Evolutionary conservation across 2,888 invertebrate genomes (phyloP).

Genomic region (Steromphala cineraria): DNA sequence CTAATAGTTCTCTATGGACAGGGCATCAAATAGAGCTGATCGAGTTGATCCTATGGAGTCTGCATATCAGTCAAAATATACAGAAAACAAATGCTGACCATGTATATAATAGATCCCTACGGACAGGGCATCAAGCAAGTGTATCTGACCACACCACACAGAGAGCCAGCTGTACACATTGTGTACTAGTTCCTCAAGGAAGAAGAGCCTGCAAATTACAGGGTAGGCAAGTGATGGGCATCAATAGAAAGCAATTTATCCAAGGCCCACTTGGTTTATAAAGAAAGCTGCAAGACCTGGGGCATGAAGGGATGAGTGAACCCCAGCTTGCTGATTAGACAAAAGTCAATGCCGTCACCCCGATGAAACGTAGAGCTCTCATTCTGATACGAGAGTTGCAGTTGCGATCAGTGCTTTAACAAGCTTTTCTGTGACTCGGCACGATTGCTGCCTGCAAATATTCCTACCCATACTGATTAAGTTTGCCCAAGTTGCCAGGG

Average conservation of each 20-base stretch:
- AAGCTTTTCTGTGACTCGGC: neutral
- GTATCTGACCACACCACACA: no score
- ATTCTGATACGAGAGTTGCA: neutral
- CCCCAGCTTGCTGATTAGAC: neutral
- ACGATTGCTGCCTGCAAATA: neutral
- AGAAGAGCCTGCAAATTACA: neutral
- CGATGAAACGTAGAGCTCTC: neutral
- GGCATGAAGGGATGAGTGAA: neutral
- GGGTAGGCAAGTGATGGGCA: neutral
- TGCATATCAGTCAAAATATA: no score
- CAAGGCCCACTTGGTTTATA: neutral
- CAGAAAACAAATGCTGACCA: no score
- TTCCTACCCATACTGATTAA: neutral
- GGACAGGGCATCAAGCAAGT: no score
- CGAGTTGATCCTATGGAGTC: no score
- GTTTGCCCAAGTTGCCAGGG: neutral
- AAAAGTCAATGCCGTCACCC: neutral
- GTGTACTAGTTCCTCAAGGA: neutral
- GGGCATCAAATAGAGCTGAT: no score
- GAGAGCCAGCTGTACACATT: no score
- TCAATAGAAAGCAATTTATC: constrained; percentile 8
- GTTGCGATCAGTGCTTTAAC: neutral
- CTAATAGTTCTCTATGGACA: no score
- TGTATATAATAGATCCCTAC: no score
- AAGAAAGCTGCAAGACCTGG: neutral